These are phyloP conservation scores for Myotis yumanensis DNA, from an alignment of 2,113 vertebrate species.

Conservation along the genomic window DNA sequence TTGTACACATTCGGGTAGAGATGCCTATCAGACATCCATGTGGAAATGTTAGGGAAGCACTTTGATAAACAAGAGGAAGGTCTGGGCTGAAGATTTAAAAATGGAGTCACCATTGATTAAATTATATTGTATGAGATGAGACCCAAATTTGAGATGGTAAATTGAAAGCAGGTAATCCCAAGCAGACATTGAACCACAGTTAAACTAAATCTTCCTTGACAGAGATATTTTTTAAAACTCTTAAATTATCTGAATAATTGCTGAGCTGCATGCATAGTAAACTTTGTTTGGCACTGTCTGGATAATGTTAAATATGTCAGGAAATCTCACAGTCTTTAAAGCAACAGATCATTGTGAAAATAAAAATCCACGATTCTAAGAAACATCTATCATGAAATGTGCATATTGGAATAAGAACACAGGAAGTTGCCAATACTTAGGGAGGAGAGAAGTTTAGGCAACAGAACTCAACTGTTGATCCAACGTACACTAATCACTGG, in stretches of 20 bases:
- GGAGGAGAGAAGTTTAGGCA: slow-evolving; percentile 5
- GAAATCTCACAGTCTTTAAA: slow-evolving; percentile 33
- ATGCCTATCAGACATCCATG: background rate
- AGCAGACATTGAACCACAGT: background rate
- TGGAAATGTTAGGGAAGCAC: background rate
- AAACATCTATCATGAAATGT: slow-evolving; percentile 11
- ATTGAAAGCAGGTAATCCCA: background rate
- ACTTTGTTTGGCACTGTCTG: background rate
- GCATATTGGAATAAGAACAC: background rate
- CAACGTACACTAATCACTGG: background rate
- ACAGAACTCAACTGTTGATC: background rate
- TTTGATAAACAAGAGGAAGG: background rate
- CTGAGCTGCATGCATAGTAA: background rate
- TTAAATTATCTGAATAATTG: slow-evolving; percentile 22
- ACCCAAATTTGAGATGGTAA: background rate
- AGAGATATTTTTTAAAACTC: background rate
- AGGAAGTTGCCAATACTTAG: slow-evolving; percentile 38
- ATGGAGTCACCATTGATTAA: background rate
- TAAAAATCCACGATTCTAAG: slow-evolving; percentile 26
- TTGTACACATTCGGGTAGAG: background rate
- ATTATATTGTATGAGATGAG: background rate
- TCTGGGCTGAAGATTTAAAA: background rate
- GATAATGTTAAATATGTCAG: slow-evolving; percentile 9
- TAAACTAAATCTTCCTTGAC: background rate
- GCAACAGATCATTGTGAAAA: background rate